A percentile compares a stretch with the other conserved stretches of the same genome.
phyloP scores from a whole-genome alignment of 92 coral and sea anemone genomes.

The Scolanthus callimorphus region DNA sequence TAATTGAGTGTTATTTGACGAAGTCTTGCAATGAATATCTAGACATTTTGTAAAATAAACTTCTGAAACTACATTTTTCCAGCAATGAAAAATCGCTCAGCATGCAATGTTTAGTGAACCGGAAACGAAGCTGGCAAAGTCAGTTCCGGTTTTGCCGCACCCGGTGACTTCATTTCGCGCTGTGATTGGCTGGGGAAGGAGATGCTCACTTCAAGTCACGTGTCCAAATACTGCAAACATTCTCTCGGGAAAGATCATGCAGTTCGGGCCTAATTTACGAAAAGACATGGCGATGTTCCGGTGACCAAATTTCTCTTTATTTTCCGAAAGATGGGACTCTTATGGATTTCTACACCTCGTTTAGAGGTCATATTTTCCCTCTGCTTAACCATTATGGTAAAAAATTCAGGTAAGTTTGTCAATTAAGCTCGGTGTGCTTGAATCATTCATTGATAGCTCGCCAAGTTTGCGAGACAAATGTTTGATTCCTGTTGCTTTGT shows the following conservation, averaged over 20 bases:
- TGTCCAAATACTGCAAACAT: slow-evolving; percentile 47
- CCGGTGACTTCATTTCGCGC: slow-evolving; percentile 32
- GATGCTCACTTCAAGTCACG: slow-evolving; percentile 61
- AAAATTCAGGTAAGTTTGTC: slow-evolving; percentile 23
- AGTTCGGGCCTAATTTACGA: too few species aligned
- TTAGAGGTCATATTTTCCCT: slow-evolving; percentile 2
- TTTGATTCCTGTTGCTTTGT: too few species aligned
- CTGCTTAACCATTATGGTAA: neutral
- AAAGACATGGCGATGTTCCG: too few species aligned
- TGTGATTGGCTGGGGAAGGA: slow-evolving; percentile 40
- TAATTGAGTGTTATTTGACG: neutral
- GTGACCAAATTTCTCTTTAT: neutral
- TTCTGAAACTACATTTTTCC: neutral
- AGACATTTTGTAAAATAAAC: neutral
- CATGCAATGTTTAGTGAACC: too few species aligned
- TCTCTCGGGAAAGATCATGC: slow-evolving; percentile 21
- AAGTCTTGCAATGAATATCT: neutral
- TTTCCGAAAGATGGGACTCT: slow-evolving; percentile 10
- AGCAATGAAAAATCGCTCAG: too few species aligned
- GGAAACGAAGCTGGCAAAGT: too few species aligned
- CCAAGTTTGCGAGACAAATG: neutral
- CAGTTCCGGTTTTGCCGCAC: slow-evolving; percentile 42
- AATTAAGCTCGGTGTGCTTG: neutral
- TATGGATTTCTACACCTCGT: neutral
- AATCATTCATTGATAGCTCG: slow-evolving; percentile 1